Base-by-base conservation (phyloP, 2,888 invertebrate species). In the Agonum fuliginosum region DNA sequence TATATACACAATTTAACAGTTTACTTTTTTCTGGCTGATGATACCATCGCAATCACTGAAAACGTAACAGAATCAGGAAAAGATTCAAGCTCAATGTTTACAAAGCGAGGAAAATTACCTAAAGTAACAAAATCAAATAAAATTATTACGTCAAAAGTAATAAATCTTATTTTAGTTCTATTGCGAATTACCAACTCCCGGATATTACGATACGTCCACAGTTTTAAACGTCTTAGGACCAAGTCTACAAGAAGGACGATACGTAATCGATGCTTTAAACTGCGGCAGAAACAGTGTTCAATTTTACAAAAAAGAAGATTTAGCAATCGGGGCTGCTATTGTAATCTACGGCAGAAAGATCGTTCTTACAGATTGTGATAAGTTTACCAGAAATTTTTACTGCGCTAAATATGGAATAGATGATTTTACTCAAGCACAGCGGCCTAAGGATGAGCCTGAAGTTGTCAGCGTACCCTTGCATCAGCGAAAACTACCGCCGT, bases 1-100 rank as follows among this genome's bases (percentile, higher is more conserved):
- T 91, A 92, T 77, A 86, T 95, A 20, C 93, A 96, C 80, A 89
- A 92, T 81, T 86, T 97, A 78, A 93, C 95, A 83, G 88, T 98
- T 10, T 92, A 94, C 83, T 97, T 95, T 84, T 97, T 93, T 86
- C 88, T 97, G 58, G 92, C 94, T 0, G 97, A 97, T 83, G 95
- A 96, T 82, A 96, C 96, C 0, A 93, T 97, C 6, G 96, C 97
- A 85, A 93, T 98, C 3, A 93, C 93, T 81, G 97, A 97, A 87
- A 89, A 89, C 46, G 84, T 91, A 67, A 88, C 90, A 0, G 87
- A 90, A 0, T 91, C 93, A 0, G 95, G 95, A 0, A 88, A 91
- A 54, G 93, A 94, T 84, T 90, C 91, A 0, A 91, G 92, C 4
- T 90, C 91, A 1, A 91, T 93, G 85, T 94, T 97, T 83, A 85